Evolutionary conservation across 2,888 invertebrate species (phyloP), one percentile per base, ranked within the genome.

Genomic region (Allolobophora icterica): DNA sequence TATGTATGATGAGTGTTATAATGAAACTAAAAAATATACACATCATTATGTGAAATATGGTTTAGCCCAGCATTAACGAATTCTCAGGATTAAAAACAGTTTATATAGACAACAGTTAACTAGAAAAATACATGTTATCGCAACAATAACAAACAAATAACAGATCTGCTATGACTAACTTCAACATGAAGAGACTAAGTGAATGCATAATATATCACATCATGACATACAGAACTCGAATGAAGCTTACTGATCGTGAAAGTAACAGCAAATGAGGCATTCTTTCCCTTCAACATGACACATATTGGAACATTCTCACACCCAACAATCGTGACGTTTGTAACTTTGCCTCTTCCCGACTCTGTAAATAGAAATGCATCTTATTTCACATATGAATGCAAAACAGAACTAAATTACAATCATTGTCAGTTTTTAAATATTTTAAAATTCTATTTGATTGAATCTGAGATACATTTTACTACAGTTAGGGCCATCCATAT

Each of bases 321-420:
- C 3, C 90, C 91, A 24, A 15, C 42, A 33, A 91, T 45, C 0
- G 15, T 24, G 71, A 91, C 91, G 24, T n/a, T 30, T 21, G 30
- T 38, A 38, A 90, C 84, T 45, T 91, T 91, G 19, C 91, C 91
- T 45, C 58, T 91, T 71, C 34, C 83, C 15, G 89, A 90, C 4
- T 40, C 91, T 91, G 58, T 30, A 91, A 89, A 21, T 33, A 90
- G 33, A 35, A 24, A 71, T 24, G 21, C 6, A 21, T 8, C 21
- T 52, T 24, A 24, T 21, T 52, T 52, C 21, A 52, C 52, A 52
- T 21, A 1, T 52, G 52, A 52, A 52, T 21, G 52, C 19, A 52
- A 58, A 58, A 33, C 52, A 71, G 33, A 89, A 89, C 8, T 40
- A 34, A 35, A 89, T 6, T 24, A 71, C 71, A 71, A 4, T 6